phyloP scores from a whole-genome alignment of 2,113 vertebrate species.

The Esox niger region DNA sequence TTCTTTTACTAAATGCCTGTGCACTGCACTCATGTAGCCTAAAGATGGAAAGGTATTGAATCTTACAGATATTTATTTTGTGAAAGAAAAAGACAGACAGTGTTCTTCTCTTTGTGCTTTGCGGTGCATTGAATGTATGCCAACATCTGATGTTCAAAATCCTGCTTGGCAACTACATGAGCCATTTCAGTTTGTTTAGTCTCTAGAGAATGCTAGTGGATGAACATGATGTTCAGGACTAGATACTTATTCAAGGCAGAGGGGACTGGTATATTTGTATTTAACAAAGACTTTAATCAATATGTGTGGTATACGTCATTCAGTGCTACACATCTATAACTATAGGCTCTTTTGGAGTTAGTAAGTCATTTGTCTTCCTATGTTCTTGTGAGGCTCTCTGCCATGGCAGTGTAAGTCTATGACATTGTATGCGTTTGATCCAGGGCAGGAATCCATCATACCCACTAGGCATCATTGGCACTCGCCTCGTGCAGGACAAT shows the following conservation, averaged over 20 bases:
- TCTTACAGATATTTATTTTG: constrained; percentile 36
- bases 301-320: constrained; percentile 26
- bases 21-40: constrained; percentile 20
- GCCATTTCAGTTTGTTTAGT: constrained; percentile 42
- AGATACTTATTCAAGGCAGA: constrained; percentile 35
- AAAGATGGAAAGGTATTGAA: constrained; percentile 21
- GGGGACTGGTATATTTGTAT: constrained; percentile 43
- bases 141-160: constrained; percentile 43
- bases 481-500: constrained; percentile 46
- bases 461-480: constrained; percentile 59
- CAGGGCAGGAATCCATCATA: constrained; percentile 65
- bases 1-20: constrained; percentile 17
- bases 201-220: constrained; percentile 41
- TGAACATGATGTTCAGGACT: constrained; percentile 35
- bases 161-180: constrained; percentile 22
- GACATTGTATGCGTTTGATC: constrained; percentile 58
- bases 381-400: constrained; percentile 45
- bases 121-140: constrained; percentile 37
- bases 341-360: constrained; percentile 10
- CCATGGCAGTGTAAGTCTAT: constrained; percentile 50
- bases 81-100: constrained; percentile 24
- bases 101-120: constrained; percentile 10
- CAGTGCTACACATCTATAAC: constrained; percentile 12
- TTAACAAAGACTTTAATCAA: constrained; percentile 53
- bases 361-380: constrained; percentile 49